These are phyloP conservation scores for Serrognathus titanus DNA, from an alignment of 2,888 invertebrate species.

Conservation along the genomic window DNA sequence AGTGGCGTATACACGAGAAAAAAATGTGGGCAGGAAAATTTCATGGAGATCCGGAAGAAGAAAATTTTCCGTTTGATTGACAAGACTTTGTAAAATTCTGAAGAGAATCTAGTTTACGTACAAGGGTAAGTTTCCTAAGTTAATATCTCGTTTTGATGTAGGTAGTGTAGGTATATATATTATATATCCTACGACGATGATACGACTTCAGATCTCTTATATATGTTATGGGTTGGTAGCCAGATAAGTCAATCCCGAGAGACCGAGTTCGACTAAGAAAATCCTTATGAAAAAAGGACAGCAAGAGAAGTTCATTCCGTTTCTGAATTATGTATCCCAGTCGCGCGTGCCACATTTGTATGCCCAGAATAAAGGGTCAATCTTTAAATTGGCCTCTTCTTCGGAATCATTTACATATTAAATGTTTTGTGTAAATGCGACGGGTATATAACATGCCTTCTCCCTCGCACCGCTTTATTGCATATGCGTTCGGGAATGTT, in stretches of 20 bases:
- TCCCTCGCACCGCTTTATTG: constrained; percentile 3
- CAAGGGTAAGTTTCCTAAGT: constrained; percentile 21
- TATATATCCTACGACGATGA: constrained; percentile 27
- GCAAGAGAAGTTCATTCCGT: constrained; percentile 26
- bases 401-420: constrained; percentile 27
- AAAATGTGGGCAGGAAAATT: not conserved
- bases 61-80: constrained; percentile 3
- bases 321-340: constrained; percentile 29
- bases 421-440: constrained; percentile 26
- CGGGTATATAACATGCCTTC: constrained; percentile 2
- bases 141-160: constrained; percentile 21
- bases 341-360: constrained; percentile 33
- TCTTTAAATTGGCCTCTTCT: constrained; percentile 30
- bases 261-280: constrained; percentile 27
- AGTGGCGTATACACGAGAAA: not conserved
- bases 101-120: not conserved
- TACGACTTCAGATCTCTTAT: constrained; percentile 29
- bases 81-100: not conserved
- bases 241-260: constrained; percentile 31
- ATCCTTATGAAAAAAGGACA: constrained; percentile 26
- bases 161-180: constrained; percentile 23
- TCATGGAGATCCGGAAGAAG: not conserved
- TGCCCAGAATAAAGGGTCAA: constrained; percentile 31
- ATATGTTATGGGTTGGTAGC: constrained; percentile 29
- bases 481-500: constrained; percentile 13